These are phyloP conservation scores for Clarias gariepinus DNA, from an alignment of 2,113 vertebrate species.

Conservation along the genomic window DNA sequence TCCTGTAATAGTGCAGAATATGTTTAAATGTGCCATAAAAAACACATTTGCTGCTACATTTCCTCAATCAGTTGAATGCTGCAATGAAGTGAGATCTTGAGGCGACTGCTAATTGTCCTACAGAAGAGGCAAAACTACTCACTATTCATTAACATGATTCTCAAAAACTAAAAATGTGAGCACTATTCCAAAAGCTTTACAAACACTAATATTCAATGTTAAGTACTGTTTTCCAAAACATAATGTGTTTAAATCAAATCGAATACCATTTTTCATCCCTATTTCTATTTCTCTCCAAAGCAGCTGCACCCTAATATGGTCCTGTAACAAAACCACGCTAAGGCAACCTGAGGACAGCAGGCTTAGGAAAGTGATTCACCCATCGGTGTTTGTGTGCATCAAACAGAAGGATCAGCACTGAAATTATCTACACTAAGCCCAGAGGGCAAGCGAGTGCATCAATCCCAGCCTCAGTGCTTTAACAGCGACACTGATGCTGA, in stretches of 20 bases:
- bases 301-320: not conserved
- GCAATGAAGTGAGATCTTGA: not conserved
- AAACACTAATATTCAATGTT: not conserved
- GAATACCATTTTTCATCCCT: not conserved
- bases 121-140: not conserved
- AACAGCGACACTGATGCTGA: constrained; percentile 11
- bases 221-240: not conserved
- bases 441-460: constrained; percentile 30
- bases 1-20: not conserved
- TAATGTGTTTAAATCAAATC: not conserved
- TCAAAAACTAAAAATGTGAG: not conserved
- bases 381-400: constrained; percentile 33
- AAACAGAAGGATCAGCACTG: not conserved
- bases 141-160: not conserved
- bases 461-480: constrained; percentile 27
- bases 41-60: not conserved
- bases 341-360: constrained; percentile 12
- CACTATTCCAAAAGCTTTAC: not conserved
- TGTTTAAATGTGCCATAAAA: constrained; percentile 39
- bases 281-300: not conserved
- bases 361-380: constrained; percentile 15
- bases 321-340: not conserved
- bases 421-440: constrained; percentile 1
- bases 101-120: not conserved
- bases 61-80: not conserved